A percentile compares a stretch with the other conserved stretches of the same genome.
These are phyloP conservation scores for Diarsia rubi DNA, from an alignment of 2,888 invertebrate genomes.

Conservation along the genomic window DNA sequence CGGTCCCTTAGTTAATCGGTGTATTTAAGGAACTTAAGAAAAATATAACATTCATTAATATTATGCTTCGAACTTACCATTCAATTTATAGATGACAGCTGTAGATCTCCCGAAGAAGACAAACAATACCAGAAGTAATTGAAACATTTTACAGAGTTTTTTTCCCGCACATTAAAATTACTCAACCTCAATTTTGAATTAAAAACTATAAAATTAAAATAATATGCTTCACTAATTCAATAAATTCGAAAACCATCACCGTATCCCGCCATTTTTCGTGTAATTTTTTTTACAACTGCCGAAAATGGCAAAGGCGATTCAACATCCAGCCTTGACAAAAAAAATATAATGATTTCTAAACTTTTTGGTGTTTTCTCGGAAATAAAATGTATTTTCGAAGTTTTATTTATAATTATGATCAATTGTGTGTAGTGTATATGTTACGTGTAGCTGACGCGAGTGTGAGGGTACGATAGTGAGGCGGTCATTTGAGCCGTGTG, in stretches of 20 bases:
- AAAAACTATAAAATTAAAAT: not conserved
- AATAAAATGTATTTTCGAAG: not conserved
- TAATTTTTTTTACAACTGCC: conserved; percentile 4
- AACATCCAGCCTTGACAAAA: not conserved
- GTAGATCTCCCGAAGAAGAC: conserved; percentile 44
- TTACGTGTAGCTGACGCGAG: conserved; percentile 40
- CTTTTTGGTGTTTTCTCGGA: not conserved
- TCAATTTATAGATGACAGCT: conserved; percentile 64
- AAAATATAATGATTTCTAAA: not conserved
- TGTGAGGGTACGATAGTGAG: conserved; percentile 46
- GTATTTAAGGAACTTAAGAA: not conserved
- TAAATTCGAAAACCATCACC: not conserved
- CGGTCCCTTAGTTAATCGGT: too few species aligned
- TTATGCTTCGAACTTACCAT: conserved; percentile 61
- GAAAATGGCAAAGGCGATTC: not conserved
- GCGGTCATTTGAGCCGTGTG: conserved; percentile 39
- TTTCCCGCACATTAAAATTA: not conserved
- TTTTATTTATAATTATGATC: not conserved
- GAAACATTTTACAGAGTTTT: conserved; percentile 40
- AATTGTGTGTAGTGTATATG: conserved; percentile 8
- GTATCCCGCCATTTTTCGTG: conserved; percentile 1
- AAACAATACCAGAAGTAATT: conserved; percentile 37
- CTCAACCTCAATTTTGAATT: not conserved
- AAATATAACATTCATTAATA: not conserved
- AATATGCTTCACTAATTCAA: not conserved